Base-by-base conservation (phyloP, 2,888 invertebrate genomes). In the Habroteleia sp. region DNA sequence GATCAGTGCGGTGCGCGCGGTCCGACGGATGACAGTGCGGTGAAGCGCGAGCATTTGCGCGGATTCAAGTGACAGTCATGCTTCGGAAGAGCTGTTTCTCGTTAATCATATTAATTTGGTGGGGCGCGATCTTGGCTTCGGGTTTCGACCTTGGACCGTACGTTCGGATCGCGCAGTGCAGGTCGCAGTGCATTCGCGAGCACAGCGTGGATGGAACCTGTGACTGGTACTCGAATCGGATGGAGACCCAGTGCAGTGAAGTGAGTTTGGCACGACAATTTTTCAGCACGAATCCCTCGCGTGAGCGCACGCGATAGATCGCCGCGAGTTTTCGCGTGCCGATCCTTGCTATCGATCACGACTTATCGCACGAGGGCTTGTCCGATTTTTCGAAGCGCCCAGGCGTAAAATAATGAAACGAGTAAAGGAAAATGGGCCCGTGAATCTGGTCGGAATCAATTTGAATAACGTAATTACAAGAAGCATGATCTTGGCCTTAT, bases 121-220 rank as follows among this genome's bases (percentile, higher is more conserved):
- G 78, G 68, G 83, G 80, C 74, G 72, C 79, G 71, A 78, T 79
- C 37, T 35, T 82, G 73, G 82, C 72, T 11, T 66, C 78, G 42
- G 76, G 83, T 52, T 82, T 87, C 76, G 87, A 88, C 80, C 85
- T 88, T 29, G 87, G 87, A 39, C 85, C 87, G 23, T 77, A 84
- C 73, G 77, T 87, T 48, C 81, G 85, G 68, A 81, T 84, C 74
- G 88, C 86, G 14, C 87, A 86, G 78, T 88, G 88, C 81, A 83
- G 85, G 80, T 85, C 86, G 39, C 85, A 84, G 73, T 88, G 88
- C 69, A 77, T 88, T 25, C 79, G 81, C 69, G 81, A 80, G 44
- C 83, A 85, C 74, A 85, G 84, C 65, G 39, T 77, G 23, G 85
- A 86, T 56, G 87, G 85, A 3, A 80, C 78, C 3, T 87, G 87